Evolutionary conservation across 2,113 vertebrate genomes (phyloP).

Genomic region (Octodon degus): DNA sequence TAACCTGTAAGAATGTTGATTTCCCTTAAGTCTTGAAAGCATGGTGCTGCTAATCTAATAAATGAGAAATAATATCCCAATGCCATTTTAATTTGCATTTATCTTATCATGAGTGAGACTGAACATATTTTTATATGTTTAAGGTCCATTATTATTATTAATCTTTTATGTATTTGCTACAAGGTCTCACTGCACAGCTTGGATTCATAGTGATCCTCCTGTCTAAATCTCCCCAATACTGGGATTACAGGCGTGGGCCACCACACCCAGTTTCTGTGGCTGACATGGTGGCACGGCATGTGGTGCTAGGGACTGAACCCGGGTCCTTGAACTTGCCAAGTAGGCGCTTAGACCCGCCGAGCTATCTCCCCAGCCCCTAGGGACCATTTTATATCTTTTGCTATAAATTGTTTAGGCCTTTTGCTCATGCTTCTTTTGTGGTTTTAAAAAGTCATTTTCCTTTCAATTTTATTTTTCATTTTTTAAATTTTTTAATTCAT

Average conservation of each 20-base stretch:
- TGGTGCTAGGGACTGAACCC: too few species aligned
- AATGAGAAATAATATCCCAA: not conserved
- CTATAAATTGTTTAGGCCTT: not conserved
- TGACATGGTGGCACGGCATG: too few species aligned
- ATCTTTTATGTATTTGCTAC: too few species aligned
- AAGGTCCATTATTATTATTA: not conserved
- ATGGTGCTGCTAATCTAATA: not conserved
- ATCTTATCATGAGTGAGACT: not conserved
- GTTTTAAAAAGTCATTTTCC: not conserved
- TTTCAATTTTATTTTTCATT: too few species aligned
- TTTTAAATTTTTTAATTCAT: too few species aligned
- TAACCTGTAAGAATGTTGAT: not conserved
- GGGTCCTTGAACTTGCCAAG: too few species aligned
- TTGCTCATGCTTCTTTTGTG: not conserved
- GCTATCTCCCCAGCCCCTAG: not conserved
- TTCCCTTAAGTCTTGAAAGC: not conserved
- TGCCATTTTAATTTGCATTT: constrained; percentile 1
- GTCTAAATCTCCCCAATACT: too few species aligned
- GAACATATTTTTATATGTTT: not conserved
- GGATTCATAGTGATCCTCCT: too few species aligned
- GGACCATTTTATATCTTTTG: constrained; percentile 10
- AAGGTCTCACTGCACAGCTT: too few species aligned
- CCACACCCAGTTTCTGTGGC: too few species aligned
- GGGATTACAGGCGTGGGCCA: too few species aligned
- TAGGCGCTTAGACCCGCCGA: too few species aligned